phyloP scores from a whole-genome alignment of 1,140 invertebrate genomes.

The Neodiprion pinetum region DNA sequence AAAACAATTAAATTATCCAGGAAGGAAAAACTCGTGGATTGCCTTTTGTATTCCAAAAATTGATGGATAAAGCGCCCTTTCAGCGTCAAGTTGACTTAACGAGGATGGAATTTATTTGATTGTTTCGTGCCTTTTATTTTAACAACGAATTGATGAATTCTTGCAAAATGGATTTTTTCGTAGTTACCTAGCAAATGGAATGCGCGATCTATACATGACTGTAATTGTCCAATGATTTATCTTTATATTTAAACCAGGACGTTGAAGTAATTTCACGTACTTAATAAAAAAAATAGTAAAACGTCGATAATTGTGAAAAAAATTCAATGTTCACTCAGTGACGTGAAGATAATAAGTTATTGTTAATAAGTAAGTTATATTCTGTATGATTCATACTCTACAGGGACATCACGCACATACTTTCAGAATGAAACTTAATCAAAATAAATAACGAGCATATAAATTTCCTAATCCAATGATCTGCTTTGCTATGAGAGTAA shows the following conservation, averaged over 20 bases:
- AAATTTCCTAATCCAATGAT: not conserved
- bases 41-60: too few relatives aligned
- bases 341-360: not conserved
- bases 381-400: not conserved
- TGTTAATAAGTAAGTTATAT: not conserved
- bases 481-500: not conserved
- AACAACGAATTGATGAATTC: not conserved
- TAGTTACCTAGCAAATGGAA: not conserved
- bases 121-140: too few relatives aligned
- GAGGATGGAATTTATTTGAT: too few relatives aligned
- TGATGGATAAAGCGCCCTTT: too few relatives aligned
- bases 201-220: not conserved
- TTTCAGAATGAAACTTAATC: not conserved
- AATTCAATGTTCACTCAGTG: not conserved
- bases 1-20: too few relatives aligned
- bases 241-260: not conserved
- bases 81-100: too few relatives aligned
- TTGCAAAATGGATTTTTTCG: not conserved
- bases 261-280: not conserved
- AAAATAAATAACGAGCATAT: not conserved
- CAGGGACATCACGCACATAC: not conserved
- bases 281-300: not conserved
- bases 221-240: not conserved
- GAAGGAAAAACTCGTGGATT: too few relatives aligned
- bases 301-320: not conserved